Evolutionary conservation across 2,888 invertebrate genomes (phyloP).

Genomic region (Acleris sparsana): DNA sequence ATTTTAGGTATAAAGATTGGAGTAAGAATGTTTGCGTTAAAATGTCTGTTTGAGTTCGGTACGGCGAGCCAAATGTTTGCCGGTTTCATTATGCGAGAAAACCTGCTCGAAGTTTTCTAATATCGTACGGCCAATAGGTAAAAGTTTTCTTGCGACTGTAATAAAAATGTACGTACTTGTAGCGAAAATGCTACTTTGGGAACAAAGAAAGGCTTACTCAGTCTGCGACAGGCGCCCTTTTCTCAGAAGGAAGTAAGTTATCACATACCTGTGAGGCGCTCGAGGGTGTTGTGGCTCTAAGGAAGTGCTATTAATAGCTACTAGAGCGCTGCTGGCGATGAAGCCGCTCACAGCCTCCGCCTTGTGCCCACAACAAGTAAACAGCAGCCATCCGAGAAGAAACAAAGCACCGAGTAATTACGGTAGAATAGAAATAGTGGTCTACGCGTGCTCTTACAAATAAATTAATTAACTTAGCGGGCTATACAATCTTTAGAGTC

Average conservation of each 20-base stretch:
- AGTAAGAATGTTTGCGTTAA: constrained; percentile 2
- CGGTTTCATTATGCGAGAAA: neutral
- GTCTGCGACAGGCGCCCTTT: neutral
- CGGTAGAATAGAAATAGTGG: neutral
- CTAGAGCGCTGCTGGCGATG: neutral
- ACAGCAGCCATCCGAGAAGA: neutral
- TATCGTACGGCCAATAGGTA: neutral
- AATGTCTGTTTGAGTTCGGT: constrained; percentile 10
- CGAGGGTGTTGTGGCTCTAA: neutral
- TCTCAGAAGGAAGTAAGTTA: neutral
- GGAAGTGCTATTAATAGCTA: neutral
- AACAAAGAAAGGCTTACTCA: constrained; percentile 1
- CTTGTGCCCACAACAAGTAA: neutral
- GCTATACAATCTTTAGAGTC: too few species aligned
- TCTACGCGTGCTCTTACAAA: too few species aligned
- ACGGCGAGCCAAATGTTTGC: constrained; percentile 8
- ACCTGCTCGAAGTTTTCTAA: constrained; percentile 1
- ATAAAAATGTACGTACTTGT: too few species aligned
- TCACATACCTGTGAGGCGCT: neutral
- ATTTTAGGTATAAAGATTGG: neutral
- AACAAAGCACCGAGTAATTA: constrained; percentile 6
- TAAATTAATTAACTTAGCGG: too few species aligned
- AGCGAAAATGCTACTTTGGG: neutral
- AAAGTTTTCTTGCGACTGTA: neutral
- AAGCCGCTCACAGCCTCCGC: neutral